Base-by-base conservation (phyloP, 2,113 vertebrate species). In the Austrofundulus limnaeus region DNA sequence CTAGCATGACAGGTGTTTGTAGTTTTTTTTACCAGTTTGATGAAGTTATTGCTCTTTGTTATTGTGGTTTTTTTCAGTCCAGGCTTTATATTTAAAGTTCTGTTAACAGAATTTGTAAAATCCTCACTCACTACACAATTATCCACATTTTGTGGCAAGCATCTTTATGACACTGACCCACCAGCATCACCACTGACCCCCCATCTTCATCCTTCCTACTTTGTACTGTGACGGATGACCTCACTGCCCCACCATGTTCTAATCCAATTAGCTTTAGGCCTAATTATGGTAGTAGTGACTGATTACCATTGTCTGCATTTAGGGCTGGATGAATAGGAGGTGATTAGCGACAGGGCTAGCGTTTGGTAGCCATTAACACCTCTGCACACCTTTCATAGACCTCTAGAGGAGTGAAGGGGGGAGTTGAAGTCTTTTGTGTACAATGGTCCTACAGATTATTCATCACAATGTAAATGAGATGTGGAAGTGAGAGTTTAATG, bases 191-290 rank as follows among this genome's bases (percentile, higher is more conserved):
- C 42, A 46, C 37, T 23, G 25, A 31, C 25, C 28, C 4, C 50
- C 28, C 39, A n/a, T n/a, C n/a, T 23, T 48, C 42, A 23, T 37
- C 62, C 71, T 15, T 62, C 42, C 59, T 42, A 55, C 34, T 31
- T 15, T 34, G 24, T 12, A 17, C 25, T 34, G 43, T 59, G 46
- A 61, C 75, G 75, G 79, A 86, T 81, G 84, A 86, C 77, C 63
- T 65, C 51, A n/a, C 56, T 57, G 58, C 65, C 55, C 58, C 25
- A 0, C 25, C 60, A 66, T 64, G 77, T 79, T 70, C 78, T 89
- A 87, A 90, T 89, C 83, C 85, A 89, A 87, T 90, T 87, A 90
- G 82, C 73, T 65, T 59, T 70, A 72, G 55, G 75, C 56, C 72
- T 88, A 86, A 88, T 90, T 86, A 78, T 82, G 69, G 67, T 81